These are phyloP conservation scores for Neolamprologus devosi DNA, from an alignment of 2,113 vertebrate genomes.

Conservation along the genomic window DNA sequence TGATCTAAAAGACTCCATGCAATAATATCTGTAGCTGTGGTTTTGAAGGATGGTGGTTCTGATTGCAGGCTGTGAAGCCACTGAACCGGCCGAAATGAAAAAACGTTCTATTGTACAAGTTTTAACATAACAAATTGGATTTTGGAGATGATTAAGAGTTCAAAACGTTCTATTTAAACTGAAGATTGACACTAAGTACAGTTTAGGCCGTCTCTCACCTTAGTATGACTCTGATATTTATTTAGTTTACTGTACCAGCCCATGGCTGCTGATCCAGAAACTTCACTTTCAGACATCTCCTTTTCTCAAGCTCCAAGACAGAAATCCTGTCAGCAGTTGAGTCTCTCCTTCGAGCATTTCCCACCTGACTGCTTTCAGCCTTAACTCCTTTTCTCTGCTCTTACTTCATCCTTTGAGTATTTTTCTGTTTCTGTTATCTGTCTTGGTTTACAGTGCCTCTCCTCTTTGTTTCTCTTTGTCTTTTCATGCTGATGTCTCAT, in stretches of 20 bases:
- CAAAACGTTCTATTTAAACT: neutral
- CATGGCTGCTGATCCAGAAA: neutral
- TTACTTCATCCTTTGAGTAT: neutral
- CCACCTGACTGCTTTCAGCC: neutral
- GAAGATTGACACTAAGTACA: neutral
- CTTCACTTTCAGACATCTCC: neutral
- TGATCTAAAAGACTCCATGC: neutral
- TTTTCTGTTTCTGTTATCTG: neutral
- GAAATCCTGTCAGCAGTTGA: neutral
- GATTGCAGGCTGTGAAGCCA: neutral
- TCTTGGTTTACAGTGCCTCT: neutral
- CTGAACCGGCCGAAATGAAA: neutral
- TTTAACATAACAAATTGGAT: neutral
- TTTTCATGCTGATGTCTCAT: neutral
- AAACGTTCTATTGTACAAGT: neutral
- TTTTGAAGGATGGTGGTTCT: neutral
- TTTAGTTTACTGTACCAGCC: neutral
- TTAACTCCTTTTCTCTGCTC: neutral
- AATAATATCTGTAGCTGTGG: neutral
- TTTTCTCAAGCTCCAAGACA: neutral
- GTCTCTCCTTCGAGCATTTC: neutral
- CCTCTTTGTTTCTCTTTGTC: neutral
- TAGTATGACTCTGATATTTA: neutral
- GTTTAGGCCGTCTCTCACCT: neutral
- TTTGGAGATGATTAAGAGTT: neutral